phyloP scores from a whole-genome alignment of 1,140 invertebrate genomes.

The Drosophila erecta region DNA sequence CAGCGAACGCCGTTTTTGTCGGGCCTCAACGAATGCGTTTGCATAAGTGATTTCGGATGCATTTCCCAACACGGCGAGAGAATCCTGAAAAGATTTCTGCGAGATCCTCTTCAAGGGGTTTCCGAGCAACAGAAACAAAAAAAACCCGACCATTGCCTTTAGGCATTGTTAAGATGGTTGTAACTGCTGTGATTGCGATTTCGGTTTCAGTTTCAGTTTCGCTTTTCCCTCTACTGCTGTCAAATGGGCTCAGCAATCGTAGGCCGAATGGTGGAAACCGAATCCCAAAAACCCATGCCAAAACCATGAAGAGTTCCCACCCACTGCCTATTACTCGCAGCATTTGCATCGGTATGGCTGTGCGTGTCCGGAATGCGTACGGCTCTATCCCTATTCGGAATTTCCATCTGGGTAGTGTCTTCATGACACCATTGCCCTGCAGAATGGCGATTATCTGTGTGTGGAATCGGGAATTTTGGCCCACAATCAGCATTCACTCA shows the following conservation, averaged over 20 bases:
- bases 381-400: conserved; percentile 9
- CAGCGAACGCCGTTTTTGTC: conserved; percentile 23
- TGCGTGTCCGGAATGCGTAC: conserved; percentile 49
- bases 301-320: conserved; percentile 20
- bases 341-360: conserved; percentile 46
- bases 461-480: conserved; percentile 30
- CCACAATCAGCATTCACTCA: conserved; percentile 32
- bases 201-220: conserved; percentile 1
- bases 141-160: background rate
- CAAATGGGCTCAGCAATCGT: conserved; percentile 18
- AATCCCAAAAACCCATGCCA: background rate
- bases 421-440: background rate
- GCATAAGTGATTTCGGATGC: conserved; percentile 61
- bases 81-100: background rate
- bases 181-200: conserved; percentile 27
- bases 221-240: conserved; percentile 1
- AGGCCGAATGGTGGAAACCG: background rate
- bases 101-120: conserved; percentile 1
- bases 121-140: background rate
- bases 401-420: conserved; percentile 11
- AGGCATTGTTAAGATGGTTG: conserved; percentile 4
- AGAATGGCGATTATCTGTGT: conserved; percentile 17
- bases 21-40: conserved; percentile 37
- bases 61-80: background rate
- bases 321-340: conserved; percentile 56